Base-by-base conservation (phyloP, 2,113 vertebrate genomes). In the Sceloporus undulatus region DNA sequence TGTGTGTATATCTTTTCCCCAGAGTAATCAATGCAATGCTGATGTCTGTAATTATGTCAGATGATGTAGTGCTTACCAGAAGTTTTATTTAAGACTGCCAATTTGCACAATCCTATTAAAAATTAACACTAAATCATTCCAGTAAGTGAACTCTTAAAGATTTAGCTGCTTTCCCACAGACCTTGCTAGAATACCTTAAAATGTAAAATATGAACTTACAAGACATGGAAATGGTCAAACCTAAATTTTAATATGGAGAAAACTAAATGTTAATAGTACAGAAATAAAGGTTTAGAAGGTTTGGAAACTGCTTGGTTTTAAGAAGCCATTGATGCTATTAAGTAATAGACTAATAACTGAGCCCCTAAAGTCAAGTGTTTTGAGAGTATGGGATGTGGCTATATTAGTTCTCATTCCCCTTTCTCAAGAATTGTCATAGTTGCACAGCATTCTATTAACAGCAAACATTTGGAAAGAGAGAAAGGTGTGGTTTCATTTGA, bases 111-210 rank as follows among this genome's bases (percentile, higher is more conserved):
- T 88, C 78, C 71, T 89, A 79, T 93, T 95, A 93, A 95, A 90
- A 96, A 95, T 93, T 90, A 91, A 89, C 88, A 52, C 68, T 87
- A 91, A 93, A 91, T 93, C 23, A 84, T 92, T 94, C 42, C 54
- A 82, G 34, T 90, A 87, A 92, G 19, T n/a, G 94, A 93, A 92
- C 68, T 92, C 87, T 85, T 86, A 89, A 92, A 94, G 42, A 95
- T 93, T 92, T 94, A 90, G 40, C 82, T 92, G 70, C 38, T 91
- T 94, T 94, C 56, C 91, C 74, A 77, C 23, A 27, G 90, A 85
- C 5, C 19, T 92, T 90, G 14, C 13, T 70, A 87, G 82, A 93
- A 95, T 89, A 93, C 96, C 94, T 93, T 93, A 89, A 94, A 93
- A 95, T 77, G 34, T 85, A 91, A 91, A 90, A 71, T 70, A 87